Base-by-base conservation (phyloP, 2,888 invertebrate genomes). In the Blastobasis lacticolella region DNA sequence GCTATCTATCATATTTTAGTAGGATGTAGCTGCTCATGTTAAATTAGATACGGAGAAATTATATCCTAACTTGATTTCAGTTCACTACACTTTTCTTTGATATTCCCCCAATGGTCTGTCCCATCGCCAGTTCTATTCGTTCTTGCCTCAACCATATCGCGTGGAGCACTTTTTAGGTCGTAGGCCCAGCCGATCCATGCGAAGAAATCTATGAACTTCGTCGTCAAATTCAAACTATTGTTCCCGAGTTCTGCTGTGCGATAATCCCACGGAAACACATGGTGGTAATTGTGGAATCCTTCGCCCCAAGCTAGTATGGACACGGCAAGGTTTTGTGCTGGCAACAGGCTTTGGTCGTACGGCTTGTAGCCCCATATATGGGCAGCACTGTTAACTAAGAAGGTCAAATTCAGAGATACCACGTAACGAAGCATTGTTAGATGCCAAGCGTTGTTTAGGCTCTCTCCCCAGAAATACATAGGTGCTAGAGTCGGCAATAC, bases 381-480 rank as follows among this genome's bases (percentile, higher is more conserved):
- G 6, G 92, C 92, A 7, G 89, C 89, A 60, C 91, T 91, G 78
- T 92, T 93, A n/a, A 92, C 91, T 10, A 90, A 73, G 90, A 91
- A 92, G 0, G 54, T 46, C 8, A 54, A 49, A 71, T 93, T 90
- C n/a, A 92, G 80, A n/a, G 84, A 85, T 53, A 84, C 66, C 7
- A 82, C 75, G 72, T 91, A 92, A 7, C 92, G 83, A 10, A 91
- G 62, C 44, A 88, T 74, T 4, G 67, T 62, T 0, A 81, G 62
- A 55, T 77, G 71, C 77, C 78, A 83, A 2, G 81, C 65, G 57
- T 73, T 75, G 51, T 48, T 61, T 36, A 75, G 67, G 3, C 64
- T 78, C 68, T 93, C 93, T 1, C 83, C 87, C 91, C 92, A 92
- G 55, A 81, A 74, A 60, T 85, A 89, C 59, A 89, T 81, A 0